phyloP scores from a whole-genome alignment of 2,113 vertebrate species.

The Prunella himalayana region DNA sequence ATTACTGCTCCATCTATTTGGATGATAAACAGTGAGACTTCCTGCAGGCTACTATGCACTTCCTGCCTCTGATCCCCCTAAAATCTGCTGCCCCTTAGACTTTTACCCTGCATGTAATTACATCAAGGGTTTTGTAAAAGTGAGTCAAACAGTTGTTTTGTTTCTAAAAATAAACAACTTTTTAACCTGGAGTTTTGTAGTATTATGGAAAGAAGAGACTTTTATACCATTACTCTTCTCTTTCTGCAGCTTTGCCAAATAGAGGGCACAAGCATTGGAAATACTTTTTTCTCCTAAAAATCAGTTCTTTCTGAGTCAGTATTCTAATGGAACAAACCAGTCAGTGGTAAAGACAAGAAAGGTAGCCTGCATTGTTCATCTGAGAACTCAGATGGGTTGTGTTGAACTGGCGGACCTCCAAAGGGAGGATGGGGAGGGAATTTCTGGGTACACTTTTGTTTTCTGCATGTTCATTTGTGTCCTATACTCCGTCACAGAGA shows the following conservation, averaged over 20 bases:
- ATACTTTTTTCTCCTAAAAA: not conserved
- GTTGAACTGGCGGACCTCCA: not conserved
- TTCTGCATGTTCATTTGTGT: not conserved
- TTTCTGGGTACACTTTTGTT: not conserved
- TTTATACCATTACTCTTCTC: not conserved
- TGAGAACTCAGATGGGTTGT: not conserved
- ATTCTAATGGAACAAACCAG: not conserved
- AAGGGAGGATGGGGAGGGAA: not conserved
- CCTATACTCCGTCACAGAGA: not conserved
- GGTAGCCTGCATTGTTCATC: not conserved
- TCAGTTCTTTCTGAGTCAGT: not conserved
- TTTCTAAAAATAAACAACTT: not conserved
- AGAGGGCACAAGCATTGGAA: fast-evolving
- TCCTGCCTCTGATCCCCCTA: not conserved
- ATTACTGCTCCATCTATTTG: not conserved
- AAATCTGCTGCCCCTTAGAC: not conserved
- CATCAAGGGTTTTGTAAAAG: not conserved
- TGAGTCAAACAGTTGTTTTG: not conserved
- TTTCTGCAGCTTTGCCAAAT: not conserved
- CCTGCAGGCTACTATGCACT: not conserved
- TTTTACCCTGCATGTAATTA: not conserved
- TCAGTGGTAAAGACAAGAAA: not conserved
- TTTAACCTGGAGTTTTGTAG: not conserved
- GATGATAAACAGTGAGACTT: not conserved
- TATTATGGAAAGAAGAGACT: not conserved